Evolutionary conservation across 64 coral and sea anemone genomes (phyloP), one percentile per base, ranked within the genome.

Genomic region (Astreopora myriophthalma): DNA sequence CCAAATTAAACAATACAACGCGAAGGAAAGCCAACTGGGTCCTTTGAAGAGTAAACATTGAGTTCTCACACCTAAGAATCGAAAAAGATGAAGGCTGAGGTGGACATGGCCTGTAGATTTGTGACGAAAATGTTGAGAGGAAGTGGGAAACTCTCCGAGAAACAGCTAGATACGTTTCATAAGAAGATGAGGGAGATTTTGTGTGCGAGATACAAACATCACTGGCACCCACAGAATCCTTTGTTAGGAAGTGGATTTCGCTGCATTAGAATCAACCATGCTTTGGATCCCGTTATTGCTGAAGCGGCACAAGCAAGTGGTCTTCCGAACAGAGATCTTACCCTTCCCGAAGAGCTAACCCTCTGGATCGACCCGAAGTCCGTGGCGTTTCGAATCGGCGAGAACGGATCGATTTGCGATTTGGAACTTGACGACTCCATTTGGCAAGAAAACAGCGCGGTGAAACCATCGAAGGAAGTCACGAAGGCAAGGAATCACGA

Each of bases 301-400:
- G 87, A 90, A 74, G 97, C 97, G 16, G 97, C 97, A 33, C 30
- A 71, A 52, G 82, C 89, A 17, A 75, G 89, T 69, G 97, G 94
- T 71, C 58, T 97, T 9, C 34, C 69, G 23, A 85, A 94, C 27
- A 90, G 86, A 35, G 75, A 89, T 51, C 71, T 95, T 73, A 79
- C 84, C 6, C 71, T 99, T 60, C 97, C 97, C 25, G 91, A 96
- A 73, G 97, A 99, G 89, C 51, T 99, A 10, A 99, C 97, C 9
- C 78, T 99, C 34, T 99, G 97, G 97, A 93, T 99, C 75, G 97
- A 99, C 73, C 97, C 97, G 35, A 99, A 95, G 61, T 94, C 95
- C 37, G 89, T 99, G 17, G 95, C 93, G 29, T 99, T 95, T 61
- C 76, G 97, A 90, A 96, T 99, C 70, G 97, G 97, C 1, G 97